Conservation (phyloP, 2,888 invertebrate genomes). For the Philonicus albiceps region DNA sequence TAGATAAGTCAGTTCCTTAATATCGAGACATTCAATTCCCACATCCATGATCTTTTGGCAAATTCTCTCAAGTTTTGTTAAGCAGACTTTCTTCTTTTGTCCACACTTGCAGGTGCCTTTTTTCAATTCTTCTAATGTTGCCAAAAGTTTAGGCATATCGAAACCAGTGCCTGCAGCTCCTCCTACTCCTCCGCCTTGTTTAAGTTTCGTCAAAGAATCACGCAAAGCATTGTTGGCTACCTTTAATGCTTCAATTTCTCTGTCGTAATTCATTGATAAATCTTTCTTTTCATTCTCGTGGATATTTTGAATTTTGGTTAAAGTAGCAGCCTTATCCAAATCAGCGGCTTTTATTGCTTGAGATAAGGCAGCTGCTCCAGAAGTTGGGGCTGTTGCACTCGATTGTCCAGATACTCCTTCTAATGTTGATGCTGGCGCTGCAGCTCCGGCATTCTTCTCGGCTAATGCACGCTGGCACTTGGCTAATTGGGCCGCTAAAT, state of each 20-base stretch:
- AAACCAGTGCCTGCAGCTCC: background rate
- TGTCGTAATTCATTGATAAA: constrained; percentile 39
- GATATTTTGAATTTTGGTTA: constrained; percentile 42
- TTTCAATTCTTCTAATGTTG: background rate
- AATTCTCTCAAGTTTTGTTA: constrained; percentile 54
- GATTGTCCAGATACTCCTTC: no score
- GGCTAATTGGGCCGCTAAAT: constrained; percentile 24
- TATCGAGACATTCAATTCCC: constrained; percentile 55
- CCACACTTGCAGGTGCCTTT: constrained; percentile 54
- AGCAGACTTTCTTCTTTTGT: background rate
- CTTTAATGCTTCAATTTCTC: constrained; percentile 43
- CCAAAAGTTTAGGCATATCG: background rate
- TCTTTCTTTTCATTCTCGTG: constrained; percentile 45
- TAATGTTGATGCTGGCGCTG: background rate
- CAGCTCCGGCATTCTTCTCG: background rate
- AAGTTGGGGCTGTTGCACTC: no score
- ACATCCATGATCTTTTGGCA: constrained; percentile 57
- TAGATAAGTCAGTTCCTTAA: constrained; percentile 57
- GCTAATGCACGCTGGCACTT: background rate
- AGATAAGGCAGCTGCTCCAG: background rate
- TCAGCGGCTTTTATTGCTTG: background rate
- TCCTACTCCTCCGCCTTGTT: constrained; percentile 19
- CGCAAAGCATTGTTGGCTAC: constrained; percentile 43
- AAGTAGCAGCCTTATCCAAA: constrained; percentile 35
- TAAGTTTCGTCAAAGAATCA: constrained; percentile 44